Evolutionary conservation across 2,113 vertebrate species (phyloP), one percentile per base, ranked within the genome.

Genomic region (Dipodomys ordii): DNA sequence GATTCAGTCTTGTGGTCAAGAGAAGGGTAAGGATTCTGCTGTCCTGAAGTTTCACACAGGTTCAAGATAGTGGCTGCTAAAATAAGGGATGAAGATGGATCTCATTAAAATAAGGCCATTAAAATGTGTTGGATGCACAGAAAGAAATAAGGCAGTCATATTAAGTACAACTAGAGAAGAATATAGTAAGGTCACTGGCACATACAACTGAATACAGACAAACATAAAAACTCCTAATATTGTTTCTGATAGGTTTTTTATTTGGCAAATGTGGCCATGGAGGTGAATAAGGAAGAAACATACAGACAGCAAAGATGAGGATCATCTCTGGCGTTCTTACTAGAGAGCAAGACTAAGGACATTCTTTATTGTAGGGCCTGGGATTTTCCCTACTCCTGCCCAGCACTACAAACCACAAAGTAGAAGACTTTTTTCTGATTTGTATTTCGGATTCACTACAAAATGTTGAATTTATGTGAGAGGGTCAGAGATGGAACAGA

Each of bases 201-300:
- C 23, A 90, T 13, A 80, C 28, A 87, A 87, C 23, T 62, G 60
- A 83, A 90, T 46, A 19, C 25, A 88, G 32, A 83, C 27, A 92
- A 89, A 94, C 9, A 49, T 30, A 19, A 69, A 78, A 83, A 85
- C 57, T 25, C 44, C 28, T 67, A 60, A 5, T 77, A 27, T 28
- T 39, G 25, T n/a, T 88, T 81, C 64, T 46, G 44, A 90, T 35
- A 87, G 25, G 83, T 67, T 0, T 0, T 44, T 3, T 80, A 69
- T 82, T 65, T 90, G 46, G 78, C 23, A 92, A 78, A 94, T 53
- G 67, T 87, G 53, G 44, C 28, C 60, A 62, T 0, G 12, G 65
- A 53, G 20, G 46, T 83, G 53, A 57, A 57, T 23, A 62, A 89
- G 83, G 79, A 87, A 86, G 87, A 87, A 92, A 64, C 7, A 68